Evolutionary conservation across 64 coral and sea anemone genomes (phyloP).

Genomic region (Astreopora myriophthalma): DNA sequence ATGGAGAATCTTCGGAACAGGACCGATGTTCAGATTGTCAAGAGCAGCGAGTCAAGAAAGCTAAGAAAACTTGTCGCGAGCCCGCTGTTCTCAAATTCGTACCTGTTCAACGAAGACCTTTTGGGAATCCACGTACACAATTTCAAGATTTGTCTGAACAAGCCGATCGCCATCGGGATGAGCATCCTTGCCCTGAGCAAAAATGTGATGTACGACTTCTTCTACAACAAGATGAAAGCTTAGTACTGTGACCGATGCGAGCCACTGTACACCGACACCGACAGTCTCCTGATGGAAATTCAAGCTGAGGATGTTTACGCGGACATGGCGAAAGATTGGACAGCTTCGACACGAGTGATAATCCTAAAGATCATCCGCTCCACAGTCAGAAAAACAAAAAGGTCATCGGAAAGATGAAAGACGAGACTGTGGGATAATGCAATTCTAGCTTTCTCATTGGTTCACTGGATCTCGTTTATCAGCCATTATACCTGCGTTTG

Average conservation of each 20-base stretch:
- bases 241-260: neutral
- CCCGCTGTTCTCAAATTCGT: neutral
- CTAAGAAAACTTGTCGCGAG: neutral
- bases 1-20: neutral
- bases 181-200: neutral
- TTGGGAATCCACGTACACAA: neutral
- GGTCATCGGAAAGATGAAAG: constrained; percentile 52
- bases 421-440: constrained; percentile 10
- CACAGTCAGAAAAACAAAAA: constrained; percentile 33
- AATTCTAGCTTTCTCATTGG: too few relatives aligned
- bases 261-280: constrained; percentile 32
- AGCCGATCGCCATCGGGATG: neutral
- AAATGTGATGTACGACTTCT: neutral
- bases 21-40: neutral
- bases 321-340: neutral
- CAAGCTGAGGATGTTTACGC: constrained; percentile 8
- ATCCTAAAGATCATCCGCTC: neutral
- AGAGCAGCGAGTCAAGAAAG: neutral
- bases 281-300: neutral
- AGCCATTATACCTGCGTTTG: too few relatives aligned
- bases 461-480: too few relatives aligned
- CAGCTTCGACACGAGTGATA: neutral
- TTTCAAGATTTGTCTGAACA: neutral
- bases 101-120: neutral
- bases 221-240: neutral